A percentile compares a stretch with the other conserved stretches of the same genome.
phyloP scores from a whole-genome alignment of 2,113 vertebrate genomes.

The Neomonachus schauinslandi region DNA sequence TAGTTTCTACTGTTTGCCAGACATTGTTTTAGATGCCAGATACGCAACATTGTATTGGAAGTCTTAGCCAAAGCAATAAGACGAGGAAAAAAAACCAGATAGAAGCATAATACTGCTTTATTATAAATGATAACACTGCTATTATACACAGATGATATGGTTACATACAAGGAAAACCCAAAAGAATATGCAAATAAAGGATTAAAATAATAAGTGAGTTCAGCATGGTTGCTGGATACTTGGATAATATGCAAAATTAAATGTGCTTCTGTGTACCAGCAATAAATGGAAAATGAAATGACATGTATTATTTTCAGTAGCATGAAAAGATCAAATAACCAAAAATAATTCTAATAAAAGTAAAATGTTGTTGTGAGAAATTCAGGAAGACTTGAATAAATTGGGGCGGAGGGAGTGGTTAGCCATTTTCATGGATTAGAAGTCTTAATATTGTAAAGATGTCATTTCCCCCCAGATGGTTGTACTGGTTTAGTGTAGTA shows the following conservation, averaged over 20 bases:
- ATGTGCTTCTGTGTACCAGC: neutral
- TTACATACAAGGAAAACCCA: neutral
- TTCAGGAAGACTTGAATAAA: neutral
- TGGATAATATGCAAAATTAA: neutral
- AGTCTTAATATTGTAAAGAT: neutral
- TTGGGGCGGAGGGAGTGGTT: neutral
- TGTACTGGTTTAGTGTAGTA: neutral
- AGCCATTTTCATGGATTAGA: neutral
- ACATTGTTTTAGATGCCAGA: neutral
- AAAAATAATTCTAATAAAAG: neutral
- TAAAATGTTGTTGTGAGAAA: neutral
- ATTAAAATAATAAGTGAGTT: neutral
- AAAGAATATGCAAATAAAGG: neutral
- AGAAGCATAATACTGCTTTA: neutral
- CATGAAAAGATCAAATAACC: neutral
- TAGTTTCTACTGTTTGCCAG: neutral
- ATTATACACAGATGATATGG: neutral
- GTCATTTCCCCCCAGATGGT: neutral
- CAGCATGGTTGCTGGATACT: no score
- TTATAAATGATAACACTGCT: neutral
- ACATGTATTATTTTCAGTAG: neutral
- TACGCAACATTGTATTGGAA: neutral
- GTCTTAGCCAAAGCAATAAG: neutral
- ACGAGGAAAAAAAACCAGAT: neutral
- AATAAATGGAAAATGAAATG: neutral